A percentile compares a stretch with the other conserved stretches of the same genome.
Evolutionary conservation across 2,113 vertebrate species (phyloP).

Genomic region (Myrmecobius fasciatus): DNA sequence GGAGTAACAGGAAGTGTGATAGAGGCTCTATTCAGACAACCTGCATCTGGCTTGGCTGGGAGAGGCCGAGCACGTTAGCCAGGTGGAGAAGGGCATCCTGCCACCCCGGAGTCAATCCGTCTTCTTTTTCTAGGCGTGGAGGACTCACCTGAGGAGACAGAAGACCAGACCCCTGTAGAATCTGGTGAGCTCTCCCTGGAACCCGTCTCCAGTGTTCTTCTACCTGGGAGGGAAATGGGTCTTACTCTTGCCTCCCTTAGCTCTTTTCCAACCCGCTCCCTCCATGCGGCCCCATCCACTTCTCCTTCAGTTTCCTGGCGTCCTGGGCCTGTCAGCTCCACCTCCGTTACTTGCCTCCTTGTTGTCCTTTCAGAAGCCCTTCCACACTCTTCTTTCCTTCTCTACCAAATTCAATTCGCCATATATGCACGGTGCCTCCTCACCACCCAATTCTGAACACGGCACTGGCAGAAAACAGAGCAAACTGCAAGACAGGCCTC

Average conservation of each 20-base stretch:
- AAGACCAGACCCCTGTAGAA: conserved; percentile 61
- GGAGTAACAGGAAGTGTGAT: neutral
- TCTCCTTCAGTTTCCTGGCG: conserved; percentile 9
- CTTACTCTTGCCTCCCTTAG: neutral
- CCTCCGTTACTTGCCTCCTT: neutral
- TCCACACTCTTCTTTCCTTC: neutral
- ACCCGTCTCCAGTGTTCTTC: neutral
- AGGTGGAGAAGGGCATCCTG: conserved; percentile 15
- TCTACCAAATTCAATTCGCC: neutral
- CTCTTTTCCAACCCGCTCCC: neutral
- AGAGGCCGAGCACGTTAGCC: neutral
- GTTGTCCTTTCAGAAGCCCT: neutral
- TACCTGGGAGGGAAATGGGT: neutral
- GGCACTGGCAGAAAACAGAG: neutral
- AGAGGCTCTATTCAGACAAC: neutral
- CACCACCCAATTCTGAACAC: neutral
- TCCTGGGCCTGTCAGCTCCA: neutral
- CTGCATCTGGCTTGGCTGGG: conserved; percentile 8
- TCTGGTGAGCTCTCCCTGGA: conserved; percentile 42
- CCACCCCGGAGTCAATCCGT: conserved; percentile 2
- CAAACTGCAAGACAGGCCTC: neutral
- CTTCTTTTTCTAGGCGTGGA: conserved; percentile 52
- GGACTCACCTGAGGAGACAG: conserved; percentile 57
- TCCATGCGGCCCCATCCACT: too few relatives aligned
- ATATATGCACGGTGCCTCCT: neutral